Conservation (phyloP, 1,140 invertebrate genomes). For the Formica selysi region DNA sequence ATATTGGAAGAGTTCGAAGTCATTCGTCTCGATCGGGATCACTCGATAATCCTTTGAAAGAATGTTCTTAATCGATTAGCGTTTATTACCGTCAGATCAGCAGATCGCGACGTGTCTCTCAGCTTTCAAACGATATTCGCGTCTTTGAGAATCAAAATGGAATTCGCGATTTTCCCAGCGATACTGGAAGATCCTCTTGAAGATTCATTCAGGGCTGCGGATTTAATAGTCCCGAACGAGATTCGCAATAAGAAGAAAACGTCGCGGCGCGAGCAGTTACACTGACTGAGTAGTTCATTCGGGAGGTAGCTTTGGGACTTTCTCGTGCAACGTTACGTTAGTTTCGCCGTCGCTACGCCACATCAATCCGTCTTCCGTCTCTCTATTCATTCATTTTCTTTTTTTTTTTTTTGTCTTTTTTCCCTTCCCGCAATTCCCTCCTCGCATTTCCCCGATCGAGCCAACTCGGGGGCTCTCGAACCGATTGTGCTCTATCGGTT, state of each 20-base stretch:
- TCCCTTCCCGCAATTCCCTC: not conserved
- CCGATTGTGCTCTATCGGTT: constrained; percentile 48
- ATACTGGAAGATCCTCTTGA: not conserved
- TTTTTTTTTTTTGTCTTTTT: not conserved
- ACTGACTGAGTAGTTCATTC: constrained; percentile 51
- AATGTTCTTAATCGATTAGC: constrained; percentile 4
- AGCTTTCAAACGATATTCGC: not conserved
- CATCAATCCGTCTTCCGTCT: not conserved
- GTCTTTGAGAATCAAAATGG: not conserved
- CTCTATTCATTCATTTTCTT: not conserved
- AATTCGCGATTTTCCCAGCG: not conserved
- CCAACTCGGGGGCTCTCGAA: constrained; percentile 6
- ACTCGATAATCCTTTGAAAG: not conserved
- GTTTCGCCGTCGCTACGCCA: constrained; percentile 1
- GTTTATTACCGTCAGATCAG: constrained; percentile 5
- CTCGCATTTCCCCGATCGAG: not conserved
- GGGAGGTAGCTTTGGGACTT: constrained; percentile 16
- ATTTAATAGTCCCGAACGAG: not conserved
- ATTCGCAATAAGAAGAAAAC: constrained; percentile 8
- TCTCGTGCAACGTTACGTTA: constrained; percentile 41
- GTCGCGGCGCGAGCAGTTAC: constrained; percentile 37
- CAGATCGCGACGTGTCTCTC: constrained; percentile 26
- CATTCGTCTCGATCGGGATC: not conserved
- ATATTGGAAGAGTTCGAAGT: not conserved
- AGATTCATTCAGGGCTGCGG: constrained; percentile 10